These are phyloP conservation scores for Eriosoma lanigerum DNA, from an alignment of 1,140 invertebrate genomes.

Conservation along the genomic window DNA sequence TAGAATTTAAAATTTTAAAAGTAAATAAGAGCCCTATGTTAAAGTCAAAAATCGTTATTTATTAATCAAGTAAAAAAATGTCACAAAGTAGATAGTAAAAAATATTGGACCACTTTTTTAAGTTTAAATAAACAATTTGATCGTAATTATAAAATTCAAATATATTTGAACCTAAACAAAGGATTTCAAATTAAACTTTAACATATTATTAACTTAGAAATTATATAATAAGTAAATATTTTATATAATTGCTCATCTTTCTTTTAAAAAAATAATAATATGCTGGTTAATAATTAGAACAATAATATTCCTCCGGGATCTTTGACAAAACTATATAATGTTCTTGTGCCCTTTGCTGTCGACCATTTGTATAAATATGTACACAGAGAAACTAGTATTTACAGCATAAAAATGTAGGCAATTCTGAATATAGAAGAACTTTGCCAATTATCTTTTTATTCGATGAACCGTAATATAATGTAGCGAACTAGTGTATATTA, in stretches of 20 bases:
- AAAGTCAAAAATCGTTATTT: constrained; percentile 7
- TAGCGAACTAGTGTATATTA: too few relatives aligned
- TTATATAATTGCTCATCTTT: not conserved
- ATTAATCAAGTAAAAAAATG: not conserved
- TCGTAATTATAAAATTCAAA: not conserved
- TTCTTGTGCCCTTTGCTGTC: not conserved
- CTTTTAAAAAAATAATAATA: too few relatives aligned
- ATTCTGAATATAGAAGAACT: not conserved
- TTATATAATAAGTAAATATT: constrained; percentile 17
- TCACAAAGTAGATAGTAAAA: not conserved
- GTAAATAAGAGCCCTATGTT: not conserved
- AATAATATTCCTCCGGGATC: not conserved
- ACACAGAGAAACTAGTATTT: constrained; percentile 1
- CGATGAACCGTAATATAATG: too few relatives aligned
- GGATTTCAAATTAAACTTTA: not conserved
- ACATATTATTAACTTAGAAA: constrained; percentile 1
- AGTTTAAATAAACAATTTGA: not conserved
- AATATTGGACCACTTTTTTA: not conserved
- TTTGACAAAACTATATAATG: not conserved
- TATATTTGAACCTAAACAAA: not conserved
- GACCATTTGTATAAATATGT: not conserved
- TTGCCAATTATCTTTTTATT: constrained; percentile 26
- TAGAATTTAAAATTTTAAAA: constrained; percentile 2
- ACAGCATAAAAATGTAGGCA: not conserved
- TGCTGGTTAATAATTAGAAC: not conserved